phyloP scores from a whole-genome alignment of 2,113 vertebrate species.

The Chloropsis hardwickii region DNA sequence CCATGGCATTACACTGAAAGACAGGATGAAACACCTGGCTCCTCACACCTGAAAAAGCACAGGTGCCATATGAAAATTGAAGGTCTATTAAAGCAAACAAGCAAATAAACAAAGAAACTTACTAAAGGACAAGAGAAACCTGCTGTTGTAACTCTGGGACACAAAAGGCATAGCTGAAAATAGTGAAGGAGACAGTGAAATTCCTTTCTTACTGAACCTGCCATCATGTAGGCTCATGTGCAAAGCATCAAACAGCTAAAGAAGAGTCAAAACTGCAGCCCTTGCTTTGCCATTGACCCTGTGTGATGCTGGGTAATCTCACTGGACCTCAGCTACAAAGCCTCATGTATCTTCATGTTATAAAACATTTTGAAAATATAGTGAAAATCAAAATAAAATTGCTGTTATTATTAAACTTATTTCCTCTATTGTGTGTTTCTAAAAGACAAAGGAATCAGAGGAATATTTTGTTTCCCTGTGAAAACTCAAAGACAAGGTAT shows the following conservation, averaged over 20 bases:
- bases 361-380: background rate
- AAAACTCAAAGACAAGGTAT: background rate
- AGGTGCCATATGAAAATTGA: background rate
- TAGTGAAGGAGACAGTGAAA: background rate
- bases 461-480: background rate
- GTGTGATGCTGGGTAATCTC: background rate
- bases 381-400: background rate
- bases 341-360: background rate
- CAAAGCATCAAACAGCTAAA: background rate
- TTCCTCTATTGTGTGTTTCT: background rate
- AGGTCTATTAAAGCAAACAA: background rate
- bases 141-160: background rate
- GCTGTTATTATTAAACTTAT: background rate
- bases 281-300: background rate
- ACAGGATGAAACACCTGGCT: background rate
- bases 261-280: background rate
- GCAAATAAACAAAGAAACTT: background rate
- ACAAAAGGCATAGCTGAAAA: background rate
- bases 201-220: background rate
- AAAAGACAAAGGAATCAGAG: background rate
- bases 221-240: rapidly evolving
- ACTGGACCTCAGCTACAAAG: background rate
- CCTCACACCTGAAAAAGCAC: background rate
- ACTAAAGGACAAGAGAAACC: background rate
- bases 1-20: background rate